Conservation (phyloP, 2,113 vertebrate species). For the Oncorhynchus clarkii region DNA sequence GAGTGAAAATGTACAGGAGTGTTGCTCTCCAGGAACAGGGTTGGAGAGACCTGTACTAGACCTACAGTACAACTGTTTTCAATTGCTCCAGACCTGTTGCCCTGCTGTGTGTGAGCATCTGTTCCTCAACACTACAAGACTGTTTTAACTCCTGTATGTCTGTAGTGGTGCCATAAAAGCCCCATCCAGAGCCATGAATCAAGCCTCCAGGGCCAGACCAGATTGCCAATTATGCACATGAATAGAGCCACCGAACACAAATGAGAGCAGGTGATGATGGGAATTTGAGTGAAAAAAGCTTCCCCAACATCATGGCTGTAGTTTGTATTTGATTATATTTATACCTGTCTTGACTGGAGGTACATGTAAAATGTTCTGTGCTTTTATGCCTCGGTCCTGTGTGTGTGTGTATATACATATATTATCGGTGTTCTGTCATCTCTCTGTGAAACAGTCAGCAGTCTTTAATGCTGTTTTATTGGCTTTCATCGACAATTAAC, state of each 20-base stretch:
- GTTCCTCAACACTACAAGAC: slow-evolving; percentile 44
- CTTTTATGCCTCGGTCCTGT: background rate
- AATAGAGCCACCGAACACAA: slow-evolving; percentile 8
- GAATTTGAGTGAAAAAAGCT: slow-evolving; percentile 3
- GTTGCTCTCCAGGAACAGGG: too few relatives aligned
- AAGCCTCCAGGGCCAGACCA: slow-evolving; percentile 45
- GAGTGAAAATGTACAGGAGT: too few relatives aligned
- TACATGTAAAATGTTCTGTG: background rate
- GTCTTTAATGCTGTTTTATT: slow-evolving; percentile 35
- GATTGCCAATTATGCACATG: slow-evolving; percentile 46
- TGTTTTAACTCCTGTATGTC: slow-evolving; percentile 44
- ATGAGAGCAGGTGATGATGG: slow-evolving; percentile 15
- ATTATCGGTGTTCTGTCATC: background rate
- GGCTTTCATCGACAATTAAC: slow-evolving; percentile 33
- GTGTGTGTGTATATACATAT: background rate
- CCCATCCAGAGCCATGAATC: slow-evolving; percentile 40
- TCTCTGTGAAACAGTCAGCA: slow-evolving; percentile 1
- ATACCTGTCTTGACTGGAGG: background rate
- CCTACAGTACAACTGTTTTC: too few relatives aligned
- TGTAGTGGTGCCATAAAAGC: slow-evolving; percentile 44
- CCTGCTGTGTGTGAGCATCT: slow-evolving; percentile 42
- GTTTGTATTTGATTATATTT: background rate
- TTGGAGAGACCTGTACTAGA: too few relatives aligned
- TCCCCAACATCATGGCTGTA: background rate
- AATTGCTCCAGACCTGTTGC: background rate